Base-by-base conservation (phyloP, 1,140 invertebrate species). In the Habropoda laboriosa region DNA sequence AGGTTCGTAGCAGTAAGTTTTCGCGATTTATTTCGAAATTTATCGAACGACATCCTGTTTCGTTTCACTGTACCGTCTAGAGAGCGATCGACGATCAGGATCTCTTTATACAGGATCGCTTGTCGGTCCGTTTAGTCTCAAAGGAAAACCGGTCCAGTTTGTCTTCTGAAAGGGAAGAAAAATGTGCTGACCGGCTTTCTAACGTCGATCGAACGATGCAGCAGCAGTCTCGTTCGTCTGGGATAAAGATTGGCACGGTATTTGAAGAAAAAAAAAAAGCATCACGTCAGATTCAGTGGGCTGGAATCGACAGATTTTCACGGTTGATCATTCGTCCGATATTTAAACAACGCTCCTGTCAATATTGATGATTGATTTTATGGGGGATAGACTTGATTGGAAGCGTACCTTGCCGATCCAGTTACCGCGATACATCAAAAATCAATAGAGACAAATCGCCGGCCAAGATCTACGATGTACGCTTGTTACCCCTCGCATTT, bases 361-460 rank as follows among this genome's bases (percentile, higher is more conserved):
- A n/a, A 61, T 61, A 21, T 16, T n/a, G 45, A 38, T 73, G 57
- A 61, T 61, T 61, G 57, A 73, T 73, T 61, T 16, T 57, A 30
- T 12, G 47, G 13, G 16, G 4, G 6, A 24, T 24, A 47, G 58
- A 51, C n/a, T 51, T 18, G 32, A 61, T 51, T 32, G 70, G 42
- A 38, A 18, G 30, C 12, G n/a, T 38, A 40, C 24, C 47, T 38
- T 35, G 32, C 13, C 42, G 30, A 60, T 58, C 30, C 40, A 6
- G 10, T 60, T 27, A 24, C 30, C 7, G 21, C 12, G 70, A 60
- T 49, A 24, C 24, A 4, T 49, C 2, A 49, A 73, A 60, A 38
- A 42, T 58, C 40, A 60, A 49, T 42, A 38, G 27, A 60, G 49
- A 53, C 57, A 35, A 30, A 51, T 51, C n/a, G n/a, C 21, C n/a